A percentile compares a stretch with the other conserved stretches of the same genome.
Conservation (phyloP, 2,113 vertebrate genomes). For the Laterallus jamaicensis region DNA sequence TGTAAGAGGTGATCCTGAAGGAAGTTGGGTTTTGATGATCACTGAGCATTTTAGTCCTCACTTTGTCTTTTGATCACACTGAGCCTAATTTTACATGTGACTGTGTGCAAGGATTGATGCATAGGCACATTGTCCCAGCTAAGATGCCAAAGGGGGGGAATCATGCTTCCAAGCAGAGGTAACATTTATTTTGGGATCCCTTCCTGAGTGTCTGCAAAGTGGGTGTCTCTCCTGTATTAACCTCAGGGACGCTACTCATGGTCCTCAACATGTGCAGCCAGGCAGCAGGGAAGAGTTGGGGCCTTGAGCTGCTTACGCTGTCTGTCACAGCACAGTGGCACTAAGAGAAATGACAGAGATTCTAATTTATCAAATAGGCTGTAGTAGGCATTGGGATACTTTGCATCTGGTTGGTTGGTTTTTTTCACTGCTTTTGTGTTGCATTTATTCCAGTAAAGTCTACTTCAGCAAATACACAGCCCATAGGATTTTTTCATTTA, state of each 20-base stretch:
- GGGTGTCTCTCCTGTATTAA: background rate
- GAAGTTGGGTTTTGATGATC: background rate
- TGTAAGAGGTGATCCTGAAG: background rate
- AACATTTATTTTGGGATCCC: background rate
- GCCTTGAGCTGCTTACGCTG: background rate
- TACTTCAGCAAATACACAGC: background rate
- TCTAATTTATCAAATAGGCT: background rate
- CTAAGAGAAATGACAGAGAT: no score
- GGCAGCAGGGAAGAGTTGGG: background rate
- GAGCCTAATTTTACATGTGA: background rate
- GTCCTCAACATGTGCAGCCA: background rate
- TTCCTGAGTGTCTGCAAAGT: background rate
- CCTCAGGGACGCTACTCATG: background rate
- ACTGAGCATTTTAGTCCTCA: accelerated
- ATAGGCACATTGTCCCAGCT: background rate
- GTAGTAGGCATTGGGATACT: background rate
- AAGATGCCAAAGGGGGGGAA: background rate
- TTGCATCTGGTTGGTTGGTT: background rate
- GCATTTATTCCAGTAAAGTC: background rate
- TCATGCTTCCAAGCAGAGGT: background rate
- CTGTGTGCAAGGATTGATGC: background rate
- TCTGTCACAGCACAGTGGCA: background rate
- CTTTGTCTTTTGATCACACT: background rate
- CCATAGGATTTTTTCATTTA: background rate
- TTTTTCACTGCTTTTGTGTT: background rate